Base-by-base conservation (phyloP, 1,140 invertebrate genomes). In the Ostrea edulis region DNA sequence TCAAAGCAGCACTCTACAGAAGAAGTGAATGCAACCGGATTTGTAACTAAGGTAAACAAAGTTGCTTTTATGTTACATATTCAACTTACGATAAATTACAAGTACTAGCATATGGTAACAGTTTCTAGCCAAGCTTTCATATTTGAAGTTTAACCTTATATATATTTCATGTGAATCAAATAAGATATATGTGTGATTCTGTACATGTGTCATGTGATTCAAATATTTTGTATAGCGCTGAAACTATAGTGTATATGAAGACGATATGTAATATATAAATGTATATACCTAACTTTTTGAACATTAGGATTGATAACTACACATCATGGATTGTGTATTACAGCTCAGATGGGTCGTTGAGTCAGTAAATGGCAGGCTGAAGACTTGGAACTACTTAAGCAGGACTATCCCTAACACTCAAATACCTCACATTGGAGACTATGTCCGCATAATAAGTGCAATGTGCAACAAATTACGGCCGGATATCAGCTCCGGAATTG, bases 341-440 rank as follows among this genome's bases (percentile, higher is more conserved):
- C 55, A 58, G 55, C 55, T 25, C 11, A 68, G 44, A 25, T 77
- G 51, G 85, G 71, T 77, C 53, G 62, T 77, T 3, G 51, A 71
- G 17, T 86, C 65, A 11, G 62, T 52, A 12, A 71, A 86, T 25
- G 85, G 52, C 8, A 82, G 71, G 54, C 7, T 82, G 2, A 82
- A 82, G 52, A 55, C 1, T 20, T 86, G 85, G 85, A 55, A 20
- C 4, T 86, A 55, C 5, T 82, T 82, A 4, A n/a, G 3, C 52
- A 81, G 68, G 35, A 51, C 52, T 7, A 44, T 86, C 8, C 71
- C 51, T 8, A 81, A 54, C 58, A 55, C 9, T 2, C 68, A 82
- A 12, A 82, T 86, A 55, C 65, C 71, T 9, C 11, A 86, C 29
- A 54, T 55, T 35, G 71, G 71, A 82, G 71, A 86, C 14, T 52